Base-by-base conservation (phyloP, 2,797 vertebrate species). In the Esox masquinongy region DNA sequence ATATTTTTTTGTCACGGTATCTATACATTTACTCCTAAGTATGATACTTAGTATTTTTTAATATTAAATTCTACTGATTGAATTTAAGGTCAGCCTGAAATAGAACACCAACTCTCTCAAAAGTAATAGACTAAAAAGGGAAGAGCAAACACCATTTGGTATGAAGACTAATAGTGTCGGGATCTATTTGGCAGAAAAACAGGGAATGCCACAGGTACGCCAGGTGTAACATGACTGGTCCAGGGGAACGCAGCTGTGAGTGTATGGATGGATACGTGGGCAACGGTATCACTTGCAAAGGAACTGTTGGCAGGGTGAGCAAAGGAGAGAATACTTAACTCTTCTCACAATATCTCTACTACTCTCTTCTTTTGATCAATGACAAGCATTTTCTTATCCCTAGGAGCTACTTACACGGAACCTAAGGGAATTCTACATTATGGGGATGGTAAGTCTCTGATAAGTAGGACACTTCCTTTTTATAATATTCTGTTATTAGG, bases 131-230 rank as follows among this genome's bases (percentile, higher is more conserved):
- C 36, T 39, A 39, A 39, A 39, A 5, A 3, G 36, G 36, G 36
- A 39, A 39, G 36, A 39, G 36, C 2, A 39, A 39, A 53, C 2
- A 53, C 5, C 3, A 3, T 53, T 19, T 26, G 0, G 59, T 5
- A 12, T 14, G n/a, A 1, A 49, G 5, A 7, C 22, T 51, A 1
- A 70, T 24, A 5, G 47, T n/a, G 47, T 51, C 16, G 47, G 50
- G 5, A 2, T 26, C 3, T 4, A 29, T 26, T 34, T 69, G 75
- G 22, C 89, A 99, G 98, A 94, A 86, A 78, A 98, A 98, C 0
- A 96, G 97, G 0, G 95, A 95, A 56, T 99, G 98, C 80, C 93
- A 95, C 75, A 73, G 79, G 17, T 87, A 82, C 68, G 97, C 96
- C 1, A 22, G n/a, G 36, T 99, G 98, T 79, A 95, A 90, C 68